Conservation (phyloP, 2,797 vertebrate species). For the Myotis findleyi region DNA sequence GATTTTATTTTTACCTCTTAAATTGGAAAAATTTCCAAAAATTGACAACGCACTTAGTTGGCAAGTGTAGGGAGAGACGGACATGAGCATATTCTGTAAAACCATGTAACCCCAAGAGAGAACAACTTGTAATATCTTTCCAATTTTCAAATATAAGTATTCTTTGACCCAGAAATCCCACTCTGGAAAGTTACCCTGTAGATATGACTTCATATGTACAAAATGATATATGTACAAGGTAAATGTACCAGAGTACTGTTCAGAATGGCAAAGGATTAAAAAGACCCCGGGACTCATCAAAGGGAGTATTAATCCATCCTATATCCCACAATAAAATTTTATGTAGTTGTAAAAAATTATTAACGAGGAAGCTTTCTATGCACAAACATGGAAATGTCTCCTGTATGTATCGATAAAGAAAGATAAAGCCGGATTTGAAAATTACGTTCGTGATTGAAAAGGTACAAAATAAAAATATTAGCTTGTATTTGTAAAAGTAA, state of each 20-base stretch:
- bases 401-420: background rate
- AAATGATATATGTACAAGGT: background rate
- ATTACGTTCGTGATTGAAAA: background rate
- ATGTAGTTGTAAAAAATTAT: background rate
- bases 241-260: background rate
- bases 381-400: background rate
- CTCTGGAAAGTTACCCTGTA: background rate
- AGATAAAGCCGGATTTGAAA: constrained; percentile 19
- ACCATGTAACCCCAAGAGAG: background rate
- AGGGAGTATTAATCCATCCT: background rate
- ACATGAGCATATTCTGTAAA: background rate
- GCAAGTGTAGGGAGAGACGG: background rate
- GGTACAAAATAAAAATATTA: background rate
- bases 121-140: background rate
- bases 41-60: background rate
- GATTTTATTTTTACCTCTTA: background rate
- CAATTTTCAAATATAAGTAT: background rate
- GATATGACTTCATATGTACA: background rate
- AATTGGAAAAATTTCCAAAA: background rate
- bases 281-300: background rate
- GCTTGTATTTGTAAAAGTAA: constrained; percentile 6
- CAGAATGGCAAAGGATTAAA: background rate
- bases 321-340: background rate
- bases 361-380: background rate
- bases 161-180: background rate